Base-by-base conservation (phyloP, 2,113 vertebrate species). In the Spea multiplicata region DNA sequence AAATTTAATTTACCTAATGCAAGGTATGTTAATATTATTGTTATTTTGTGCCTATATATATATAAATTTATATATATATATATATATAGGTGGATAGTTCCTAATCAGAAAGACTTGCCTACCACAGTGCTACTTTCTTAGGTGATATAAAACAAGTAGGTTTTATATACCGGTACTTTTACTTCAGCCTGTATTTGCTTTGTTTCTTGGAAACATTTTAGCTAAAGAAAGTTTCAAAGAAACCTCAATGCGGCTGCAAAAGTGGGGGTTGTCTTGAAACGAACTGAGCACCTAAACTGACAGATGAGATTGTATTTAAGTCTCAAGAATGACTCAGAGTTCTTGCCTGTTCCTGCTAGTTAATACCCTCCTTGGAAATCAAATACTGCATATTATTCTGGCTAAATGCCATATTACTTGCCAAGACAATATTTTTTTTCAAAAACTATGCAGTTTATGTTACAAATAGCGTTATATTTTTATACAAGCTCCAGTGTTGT, bases 321-420 rank as follows among this genome's bases (percentile, higher is more conserved):
- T 75, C 73, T n/a, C 50, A 17, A 49, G 73, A 74, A 66, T 75
- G 73, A 75, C 47, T 75, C 73, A 75, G n/a, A 30, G 48, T 52
- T 75, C 73, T 66, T 75, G 73, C 73, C 73, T 75, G 73, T 66
- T 75, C 73, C 53, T 75, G 73, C 45, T 66, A 62, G 14, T 75
- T 75, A 53, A 75, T 53, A 65, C 16, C 73, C 46, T 16, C 73
- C 17, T 7, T 74, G 61, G 73, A 74, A 74, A 74, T 66, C 62
- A 52, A 17, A 75, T 62, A 66, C 59, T 12, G 50, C 62, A 44
- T 74, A 66, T 75, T 66, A 45, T 75, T 66, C 62, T 66, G 62
- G 59, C 61, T 16, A 44, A 3, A 45, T n/a, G 48, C 73, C 73
- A 75, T 44, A 53, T 66, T 30, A 66, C 73, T 75, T 66, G 48